A percentile compares a stretch with the other conserved stretches of the same genome.
phyloP scores from a whole-genome alignment of 2,888 invertebrate species.

The Trypoxylon attenuatum region DNA sequence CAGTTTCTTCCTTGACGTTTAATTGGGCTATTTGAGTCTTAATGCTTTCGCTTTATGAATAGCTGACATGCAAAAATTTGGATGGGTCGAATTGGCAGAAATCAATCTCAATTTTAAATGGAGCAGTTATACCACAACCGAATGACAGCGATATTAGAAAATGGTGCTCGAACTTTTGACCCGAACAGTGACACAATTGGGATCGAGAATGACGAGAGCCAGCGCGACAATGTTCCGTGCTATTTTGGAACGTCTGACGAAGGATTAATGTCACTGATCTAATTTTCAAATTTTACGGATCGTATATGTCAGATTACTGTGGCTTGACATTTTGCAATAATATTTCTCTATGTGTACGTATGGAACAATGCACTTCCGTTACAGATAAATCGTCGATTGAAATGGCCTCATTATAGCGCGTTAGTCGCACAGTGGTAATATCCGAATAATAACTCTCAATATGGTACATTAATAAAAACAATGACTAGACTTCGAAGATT shows the following conservation, averaged over 20 bases:
- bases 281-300: constrained; percentile 21
- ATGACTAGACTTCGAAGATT: too few relatives aligned
- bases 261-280: constrained; percentile 28
- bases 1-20: too few relatives aligned
- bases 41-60: too few relatives aligned
- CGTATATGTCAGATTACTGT: constrained; percentile 7
- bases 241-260: constrained; percentile 35
- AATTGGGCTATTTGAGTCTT: too few relatives aligned
- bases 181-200: constrained; percentile 13
- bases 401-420: too few relatives aligned
- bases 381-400: constrained; percentile 17
- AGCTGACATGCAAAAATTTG: neutral
- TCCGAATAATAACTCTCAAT: too few relatives aligned
- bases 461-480: too few relatives aligned
- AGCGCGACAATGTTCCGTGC: constrained; percentile 10
- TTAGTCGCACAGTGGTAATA: too few relatives aligned
- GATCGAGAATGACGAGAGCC: constrained; percentile 21
- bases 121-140: neutral
- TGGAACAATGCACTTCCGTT: constrained; percentile 16
- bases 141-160: constrained; percentile 5
- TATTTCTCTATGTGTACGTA: constrained; percentile 7
- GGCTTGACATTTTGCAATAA: neutral
- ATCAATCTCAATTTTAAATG: constrained; percentile 1
- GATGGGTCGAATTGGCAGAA: neutral
- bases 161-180: constrained; percentile 21